Evolutionary conservation across 2,797 vertebrate genomes (phyloP), one percentile per base, ranked within the genome.

Genomic region (Monodelphis domestica): DNA sequence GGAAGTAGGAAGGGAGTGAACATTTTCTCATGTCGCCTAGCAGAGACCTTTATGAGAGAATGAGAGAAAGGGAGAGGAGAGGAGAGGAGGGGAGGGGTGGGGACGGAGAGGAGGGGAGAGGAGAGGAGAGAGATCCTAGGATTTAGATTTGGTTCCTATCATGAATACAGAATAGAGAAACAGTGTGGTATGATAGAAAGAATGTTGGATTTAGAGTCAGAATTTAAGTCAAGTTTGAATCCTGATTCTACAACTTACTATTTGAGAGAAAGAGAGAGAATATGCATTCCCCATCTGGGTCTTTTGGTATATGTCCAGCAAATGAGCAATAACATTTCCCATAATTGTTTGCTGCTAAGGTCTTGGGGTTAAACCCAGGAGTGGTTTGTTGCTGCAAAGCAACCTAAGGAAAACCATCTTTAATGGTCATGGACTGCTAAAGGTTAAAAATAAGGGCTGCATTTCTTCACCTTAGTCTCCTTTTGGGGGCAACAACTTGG

Each of bases 11-110:
- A 21, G 89, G 54, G 89, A 11, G 45, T 4, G 88, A 54, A 54
- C 94, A 51, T 88, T 95, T 52, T 0, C 9, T 0, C 11, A 1
- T 0, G 1, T 6, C 0, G 0, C 54, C 52, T 51, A 0, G 30
- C 51, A 21, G 70, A 59, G 55, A 2, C n/a, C n/a, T n/a, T n/a
- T 54, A 0, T 0, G 0, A 0, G 1, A 92, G 53, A 93, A 30
- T 52, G 4, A 0, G 0, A 57, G 56, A 30, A 56, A 29, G 11
- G 59, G 12, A 59, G 30, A 33, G 12, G 57, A 59, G 57, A 59
- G 57, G 17, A 24, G 17, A 54, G 15, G 54, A 53, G 14, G 53
- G 54, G 53, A 54, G 53, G 54, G 15, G 54, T 7, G 54, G 53
- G 54, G 53, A 26, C 57, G 59, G 30, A 59, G 29, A 63, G 57